Base-by-base conservation (phyloP, 1,140 invertebrate species). In the Drosophila eugracilis region DNA sequence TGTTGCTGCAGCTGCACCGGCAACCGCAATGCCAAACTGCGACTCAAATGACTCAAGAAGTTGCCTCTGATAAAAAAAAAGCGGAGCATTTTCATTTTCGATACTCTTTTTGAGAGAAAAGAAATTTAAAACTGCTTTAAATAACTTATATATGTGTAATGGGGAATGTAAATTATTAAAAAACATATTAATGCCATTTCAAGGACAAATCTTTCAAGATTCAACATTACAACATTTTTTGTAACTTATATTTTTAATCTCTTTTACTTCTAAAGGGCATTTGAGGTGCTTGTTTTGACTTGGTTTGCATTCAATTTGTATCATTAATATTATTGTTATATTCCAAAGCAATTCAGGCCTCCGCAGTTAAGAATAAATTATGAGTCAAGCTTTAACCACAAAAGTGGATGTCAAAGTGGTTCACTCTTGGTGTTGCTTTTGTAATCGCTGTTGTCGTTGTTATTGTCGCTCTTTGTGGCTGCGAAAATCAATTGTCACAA, bases 1-100 rank as follows among this genome's bases (percentile, higher is more conserved):
- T 21, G 37, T 19, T 52, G 53, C 55, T 34, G 74, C 72, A 41
- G 37, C 65, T 65, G 60, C 78, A 79, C 67, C 60, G 73, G 75
- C 84, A 77, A 88, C 84, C 84, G 63, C 78, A 83, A 83, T 83
- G 79, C 54, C 70, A 83, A 66, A 47, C 79, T 28, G 36, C 70
- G 59, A 65, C 70, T 78, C 75, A 70, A 84, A 75, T 83, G 78
- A 83, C 79, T 83, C 55, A 77, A 77, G 65, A 66, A 78, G 67
- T 58, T 36, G 49, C 44, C 36, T 50, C 44, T 52, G 63, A 67
- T 67, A 66, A 66, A 32, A 66, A 66, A 66, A 32, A 66, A 22
- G 21, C 9, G 28, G 28, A 53, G 42, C 63, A 28, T 26, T 32
- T 44, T 21, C 47, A 28, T 66, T 32, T 37, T 32, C 12, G 21